These are phyloP conservation scores for Thymelicus sylvestris DNA, from an alignment of 2,888 invertebrate species.

Conservation along the genomic window DNA sequence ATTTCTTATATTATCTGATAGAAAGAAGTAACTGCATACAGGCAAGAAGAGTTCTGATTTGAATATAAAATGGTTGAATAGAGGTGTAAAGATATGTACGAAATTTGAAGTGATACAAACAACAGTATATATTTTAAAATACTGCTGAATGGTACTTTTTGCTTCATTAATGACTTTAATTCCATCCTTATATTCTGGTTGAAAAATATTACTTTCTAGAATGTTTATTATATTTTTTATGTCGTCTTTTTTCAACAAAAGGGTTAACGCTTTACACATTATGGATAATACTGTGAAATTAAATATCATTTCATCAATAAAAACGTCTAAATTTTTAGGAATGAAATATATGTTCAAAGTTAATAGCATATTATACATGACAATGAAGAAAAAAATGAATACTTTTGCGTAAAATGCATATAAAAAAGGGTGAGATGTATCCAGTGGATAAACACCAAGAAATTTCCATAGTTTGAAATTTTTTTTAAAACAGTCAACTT, in stretches of 20 bases:
- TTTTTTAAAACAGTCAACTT: conserved; percentile 59
- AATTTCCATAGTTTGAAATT: conserved; percentile 59
- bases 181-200: conserved; percentile 50
- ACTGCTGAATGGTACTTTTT: conserved; percentile 54
- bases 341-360: conserved; percentile 60
- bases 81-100: conserved; percentile 49
- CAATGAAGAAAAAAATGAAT: conserved; percentile 49
- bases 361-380: conserved; percentile 49
- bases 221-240: conserved; percentile 51
- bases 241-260: conserved; percentile 50
- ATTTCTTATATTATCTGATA: conserved; percentile 52
- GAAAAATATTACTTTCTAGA: conserved; percentile 61
- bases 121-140: conserved; percentile 55
- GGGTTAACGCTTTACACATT: conserved; percentile 58
- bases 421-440: conserved; percentile 38
- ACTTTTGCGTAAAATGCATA: conserved; percentile 52
- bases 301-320: conserved; percentile 62
- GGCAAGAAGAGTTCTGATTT: conserved; percentile 47
- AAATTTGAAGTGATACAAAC: conserved; percentile 52
- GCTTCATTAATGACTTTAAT: conserved; percentile 51
- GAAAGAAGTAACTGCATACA: conserved; percentile 59
- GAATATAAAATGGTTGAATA: conserved; percentile 53
- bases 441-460: conserved; percentile 55
- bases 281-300: conserved; percentile 58
- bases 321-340: conserved; percentile 54